A percentile compares a stretch with the other conserved stretches of the same genome.
These are phyloP conservation scores for Cantharis lateralis DNA, from an alignment of 2,888 invertebrate genomes.

Conservation along the genomic window DNA sequence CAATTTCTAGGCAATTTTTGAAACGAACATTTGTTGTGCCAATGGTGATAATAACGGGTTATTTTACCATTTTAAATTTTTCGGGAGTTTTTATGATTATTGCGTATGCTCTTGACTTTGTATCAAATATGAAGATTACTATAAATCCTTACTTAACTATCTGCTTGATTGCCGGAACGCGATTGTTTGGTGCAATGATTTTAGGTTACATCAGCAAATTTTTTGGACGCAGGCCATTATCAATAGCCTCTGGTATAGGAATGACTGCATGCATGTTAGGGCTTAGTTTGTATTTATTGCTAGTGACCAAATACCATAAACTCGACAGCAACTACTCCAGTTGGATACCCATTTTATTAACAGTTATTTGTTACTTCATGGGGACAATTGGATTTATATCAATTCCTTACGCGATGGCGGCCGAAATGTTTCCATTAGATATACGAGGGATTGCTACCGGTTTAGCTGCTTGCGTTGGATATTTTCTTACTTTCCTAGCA, in stretches of 20 bases:
- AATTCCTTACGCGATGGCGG: constrained; percentile 62
- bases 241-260: constrained; percentile 62
- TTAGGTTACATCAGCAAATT: constrained; percentile 49
- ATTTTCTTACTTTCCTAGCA: constrained; percentile 59
- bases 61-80: neutral
- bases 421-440: constrained; percentile 60
- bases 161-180: neutral
- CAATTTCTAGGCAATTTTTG: neutral
- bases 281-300: constrained; percentile 55
- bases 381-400: constrained; percentile 61
- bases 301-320: constrained; percentile 43
- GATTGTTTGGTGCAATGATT: neutral
- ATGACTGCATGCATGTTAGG: constrained; percentile 60
- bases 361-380: constrained; percentile 58
- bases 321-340: constrained; percentile 40
- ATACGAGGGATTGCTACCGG: constrained; percentile 60
- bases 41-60: neutral
- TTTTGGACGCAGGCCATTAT: constrained; percentile 62
- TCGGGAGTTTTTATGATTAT: neutral
- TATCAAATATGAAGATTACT: neutral
- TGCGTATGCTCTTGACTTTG: neutral
- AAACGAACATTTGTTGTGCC: neutral
- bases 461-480: constrained; percentile 56
- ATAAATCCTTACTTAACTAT: neutral
- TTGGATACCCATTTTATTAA: constrained; percentile 54